Percentiles rank a stretch among this genome's conserved stretches.
These are phyloP conservation scores for Hemiprocne comata DNA, from an alignment of 2,113 vertebrate genomes.

Conservation along the genomic window DNA sequence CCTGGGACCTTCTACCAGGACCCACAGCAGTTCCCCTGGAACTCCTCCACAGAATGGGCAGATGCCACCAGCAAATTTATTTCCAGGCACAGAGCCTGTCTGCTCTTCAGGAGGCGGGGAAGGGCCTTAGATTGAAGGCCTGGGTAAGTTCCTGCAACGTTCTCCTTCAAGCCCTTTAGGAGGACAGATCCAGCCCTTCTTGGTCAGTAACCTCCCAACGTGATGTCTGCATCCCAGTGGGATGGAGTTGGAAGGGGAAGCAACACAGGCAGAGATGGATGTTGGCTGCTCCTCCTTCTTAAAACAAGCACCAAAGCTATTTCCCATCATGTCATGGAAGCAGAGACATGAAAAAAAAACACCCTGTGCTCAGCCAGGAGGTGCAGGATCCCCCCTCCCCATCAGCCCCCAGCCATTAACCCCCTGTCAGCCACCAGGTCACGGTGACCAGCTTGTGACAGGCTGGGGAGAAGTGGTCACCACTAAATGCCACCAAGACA, in stretches of 20 bases:
- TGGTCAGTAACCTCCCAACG: rapidly evolving
- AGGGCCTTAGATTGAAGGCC: not conserved
- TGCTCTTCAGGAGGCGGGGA: not conserved
- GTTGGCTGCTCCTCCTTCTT: not conserved
- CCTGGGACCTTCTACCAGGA: not conserved
- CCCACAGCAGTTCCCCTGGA: not conserved
- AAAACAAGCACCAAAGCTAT: not conserved
- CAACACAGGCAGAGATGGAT: not conserved
- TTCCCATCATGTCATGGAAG: not conserved
- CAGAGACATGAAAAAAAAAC: not conserved
- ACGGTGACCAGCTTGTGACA: rapidly evolving
- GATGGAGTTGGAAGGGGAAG: not conserved
- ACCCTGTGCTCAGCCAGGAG: not conserved
- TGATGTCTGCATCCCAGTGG: not conserved
- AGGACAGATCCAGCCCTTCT: not conserved
- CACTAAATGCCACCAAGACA: rapidly evolving
- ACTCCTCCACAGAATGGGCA: rapidly evolving
- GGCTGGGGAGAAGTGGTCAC: not conserved
- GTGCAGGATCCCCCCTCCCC: not conserved
- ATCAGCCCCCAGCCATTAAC: not conserved
- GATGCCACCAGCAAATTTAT: not conserved
- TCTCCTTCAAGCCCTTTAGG: not conserved
- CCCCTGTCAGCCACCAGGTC: rapidly evolving
- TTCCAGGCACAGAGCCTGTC: not conserved
- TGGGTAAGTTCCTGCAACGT: not conserved